phyloP scores from a whole-genome alignment of 2,888 invertebrate genomes.

The Ophioninae sp. region DNA sequence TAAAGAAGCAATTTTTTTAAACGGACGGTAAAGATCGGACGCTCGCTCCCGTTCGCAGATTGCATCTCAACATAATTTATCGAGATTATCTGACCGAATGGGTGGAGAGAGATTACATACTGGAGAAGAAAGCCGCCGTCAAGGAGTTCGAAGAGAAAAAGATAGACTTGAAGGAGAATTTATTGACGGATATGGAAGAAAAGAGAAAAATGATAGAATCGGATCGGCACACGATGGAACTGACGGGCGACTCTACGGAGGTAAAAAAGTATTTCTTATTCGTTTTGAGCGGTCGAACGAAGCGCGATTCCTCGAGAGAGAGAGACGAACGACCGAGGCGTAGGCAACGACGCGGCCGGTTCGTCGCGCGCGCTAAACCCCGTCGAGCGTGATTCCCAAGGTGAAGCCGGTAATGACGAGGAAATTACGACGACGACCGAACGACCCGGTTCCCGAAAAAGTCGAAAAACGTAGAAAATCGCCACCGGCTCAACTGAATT shows the following conservation, averaged over 20 bases:
- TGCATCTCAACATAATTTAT: conserved; percentile 89
- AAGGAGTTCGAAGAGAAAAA: conserved; percentile 98
- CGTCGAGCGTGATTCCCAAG: conserved; percentile 76
- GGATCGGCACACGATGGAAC: conserved; percentile 93
- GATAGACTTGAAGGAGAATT: conserved; percentile 93
- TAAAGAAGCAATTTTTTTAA: background rate
- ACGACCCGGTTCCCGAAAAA: conserved; percentile 95
- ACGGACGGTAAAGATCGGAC: background rate
- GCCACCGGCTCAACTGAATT: conserved; percentile 92
- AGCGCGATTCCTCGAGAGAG: too few species aligned
- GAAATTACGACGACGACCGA: conserved; percentile 94
- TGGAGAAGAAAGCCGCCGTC: conserved; percentile 93
- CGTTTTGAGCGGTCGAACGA: too few species aligned
- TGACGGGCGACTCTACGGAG: conserved; percentile 94
- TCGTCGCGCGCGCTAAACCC: background rate
- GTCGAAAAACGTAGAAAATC: conserved; percentile 93
- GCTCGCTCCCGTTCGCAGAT: conserved; percentile 70
- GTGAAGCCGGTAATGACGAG: conserved; percentile 98
- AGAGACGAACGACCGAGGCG: too few species aligned
- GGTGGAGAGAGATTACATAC: conserved; percentile 92
- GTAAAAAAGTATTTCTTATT: conserved; percentile 77
- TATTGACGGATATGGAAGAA: conserved; percentile 95
- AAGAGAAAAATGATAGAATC: conserved; percentile 94
- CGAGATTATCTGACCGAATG: conserved; percentile 92
- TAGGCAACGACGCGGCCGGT: background rate